Evolutionary conservation across 2,888 invertebrate species (phyloP).

Genomic region (Microctonus aethiopoides): DNA sequence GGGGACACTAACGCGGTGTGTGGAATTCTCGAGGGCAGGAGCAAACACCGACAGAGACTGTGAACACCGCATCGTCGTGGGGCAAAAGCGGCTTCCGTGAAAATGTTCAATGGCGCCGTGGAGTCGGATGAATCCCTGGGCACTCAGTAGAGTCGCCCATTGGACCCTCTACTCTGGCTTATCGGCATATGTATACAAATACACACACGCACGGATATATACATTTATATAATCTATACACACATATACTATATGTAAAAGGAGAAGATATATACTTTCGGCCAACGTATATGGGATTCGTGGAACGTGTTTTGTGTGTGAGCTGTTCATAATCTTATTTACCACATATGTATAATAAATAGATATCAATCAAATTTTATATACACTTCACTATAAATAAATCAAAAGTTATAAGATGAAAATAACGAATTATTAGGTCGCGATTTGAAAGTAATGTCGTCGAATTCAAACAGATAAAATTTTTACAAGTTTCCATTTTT

Average conservation of each 20-base stretch:
- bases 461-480: no score
- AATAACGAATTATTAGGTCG: no score
- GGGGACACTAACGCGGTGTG: conserved; percentile 46
- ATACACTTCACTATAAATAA: no score
- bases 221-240: no score
- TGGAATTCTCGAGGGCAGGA: conserved; percentile 40
- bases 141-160: conserved; percentile 22
- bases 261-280: not conserved
- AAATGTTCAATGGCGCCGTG: conserved; percentile 34
- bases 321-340: not conserved
- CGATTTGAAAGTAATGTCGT: no score
- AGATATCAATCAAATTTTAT: not conserved
- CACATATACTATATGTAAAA: not conserved
- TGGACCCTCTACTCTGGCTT: conserved; percentile 17
- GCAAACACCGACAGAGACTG: conserved; percentile 14
- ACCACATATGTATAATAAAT: not conserved
- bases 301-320: not conserved
- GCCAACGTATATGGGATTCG: not conserved
- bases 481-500: no score
- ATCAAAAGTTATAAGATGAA: not conserved
- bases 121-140: conserved; percentile 29
- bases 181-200: no score
- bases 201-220: not conserved
- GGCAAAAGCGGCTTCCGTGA: conserved; percentile 45
- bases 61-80: conserved; percentile 40